Evolutionary conservation across 2,888 invertebrate genomes (phyloP).

Genomic region (Lamproptera curius): DNA sequence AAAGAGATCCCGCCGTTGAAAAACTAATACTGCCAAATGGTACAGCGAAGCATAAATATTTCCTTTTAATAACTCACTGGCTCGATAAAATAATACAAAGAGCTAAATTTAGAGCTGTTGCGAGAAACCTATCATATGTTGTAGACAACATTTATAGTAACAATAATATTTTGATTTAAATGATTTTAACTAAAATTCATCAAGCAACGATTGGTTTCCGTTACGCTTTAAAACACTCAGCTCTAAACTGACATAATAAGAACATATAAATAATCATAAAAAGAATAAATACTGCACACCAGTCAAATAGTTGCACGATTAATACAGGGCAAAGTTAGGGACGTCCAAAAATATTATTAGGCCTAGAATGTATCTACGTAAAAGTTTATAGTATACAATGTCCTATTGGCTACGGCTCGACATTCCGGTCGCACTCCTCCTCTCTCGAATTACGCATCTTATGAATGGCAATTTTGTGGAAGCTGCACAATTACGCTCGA

Average conservation of each 20-base stretch:
- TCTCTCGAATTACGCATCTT: slow-evolving; percentile 39
- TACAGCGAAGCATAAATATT: slow-evolving; percentile 30
- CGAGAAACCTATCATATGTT: too few species aligned
- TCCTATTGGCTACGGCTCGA: slow-evolving; percentile 53
- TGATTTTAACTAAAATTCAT: too few species aligned
- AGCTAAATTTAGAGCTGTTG: slow-evolving; percentile 11
- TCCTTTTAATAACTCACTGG: slow-evolving; percentile 27
- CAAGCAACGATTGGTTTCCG: neutral
- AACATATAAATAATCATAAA: slow-evolving; percentile 14
- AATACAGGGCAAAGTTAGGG: slow-evolving; percentile 55
- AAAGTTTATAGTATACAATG: slow-evolving; percentile 63
- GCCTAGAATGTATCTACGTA: slow-evolving; percentile 49
- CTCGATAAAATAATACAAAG: slow-evolving; percentile 36
- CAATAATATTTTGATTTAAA: too few species aligned
- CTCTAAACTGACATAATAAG: slow-evolving; percentile 2
- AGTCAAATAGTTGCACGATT: slow-evolving; percentile 50
- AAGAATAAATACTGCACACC: slow-evolving; percentile 60
- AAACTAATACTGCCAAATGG: slow-evolving; percentile 67
- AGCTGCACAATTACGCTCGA: slow-evolving; percentile 55
- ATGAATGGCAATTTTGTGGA: slow-evolving; percentile 72
- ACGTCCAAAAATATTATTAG: slow-evolving; percentile 61
- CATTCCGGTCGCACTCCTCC: slow-evolving; percentile 24
- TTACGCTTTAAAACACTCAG: neutral
- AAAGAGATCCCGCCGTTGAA: slow-evolving; percentile 64
- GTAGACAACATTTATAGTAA: too few species aligned